A percentile compares a stretch with the other conserved stretches of the same genome.
phyloP scores from a whole-genome alignment of 2,113 vertebrate genomes.

The Malurus melanocephalus region DNA sequence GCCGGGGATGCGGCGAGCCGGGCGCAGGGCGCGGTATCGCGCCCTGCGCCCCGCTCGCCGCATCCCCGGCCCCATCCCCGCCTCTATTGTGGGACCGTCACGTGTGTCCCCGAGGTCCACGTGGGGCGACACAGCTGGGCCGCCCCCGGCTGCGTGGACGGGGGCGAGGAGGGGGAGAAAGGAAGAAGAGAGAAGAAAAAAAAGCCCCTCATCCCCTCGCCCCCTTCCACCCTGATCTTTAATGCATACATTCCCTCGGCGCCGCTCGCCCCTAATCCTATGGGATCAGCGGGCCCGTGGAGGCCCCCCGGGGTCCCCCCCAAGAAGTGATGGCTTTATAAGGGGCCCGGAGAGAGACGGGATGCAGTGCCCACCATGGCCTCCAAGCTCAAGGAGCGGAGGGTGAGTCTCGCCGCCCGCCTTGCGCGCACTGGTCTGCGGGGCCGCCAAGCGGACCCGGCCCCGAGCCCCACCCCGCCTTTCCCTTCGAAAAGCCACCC shows the following conservation, averaged over 20 bases:
- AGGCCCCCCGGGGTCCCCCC: slow-evolving; percentile 72
- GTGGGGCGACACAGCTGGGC: slow-evolving; percentile 95
- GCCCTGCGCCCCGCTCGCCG: slow-evolving; percentile 71
- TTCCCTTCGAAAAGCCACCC: background rate
- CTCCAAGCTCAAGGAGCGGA: slow-evolving; percentile 91
- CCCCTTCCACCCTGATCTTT: slow-evolving; percentile 87
- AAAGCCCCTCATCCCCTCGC: slow-evolving; percentile 50
- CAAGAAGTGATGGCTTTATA: slow-evolving; percentile 86
- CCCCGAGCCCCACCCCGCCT: background rate
- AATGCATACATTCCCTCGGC: slow-evolving; percentile 84
- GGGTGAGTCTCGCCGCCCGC: slow-evolving; percentile 76
- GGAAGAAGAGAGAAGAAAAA: background rate
- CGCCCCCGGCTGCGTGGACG: slow-evolving; percentile 73
- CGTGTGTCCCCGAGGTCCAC: slow-evolving; percentile 92
- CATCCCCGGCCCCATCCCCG: slow-evolving; percentile 65
- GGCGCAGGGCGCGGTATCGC: slow-evolving; percentile 76
- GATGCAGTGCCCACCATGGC: slow-evolving; percentile 79
- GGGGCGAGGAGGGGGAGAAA: background rate
- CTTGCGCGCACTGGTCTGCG: slow-evolving; percentile 22
- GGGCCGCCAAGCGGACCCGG: background rate
- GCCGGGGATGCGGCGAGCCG: background rate
- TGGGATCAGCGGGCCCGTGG: slow-evolving; percentile 85
- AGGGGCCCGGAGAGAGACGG: slow-evolving; percentile 53
- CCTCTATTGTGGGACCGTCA: slow-evolving; percentile 79
- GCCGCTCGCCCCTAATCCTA: slow-evolving; percentile 84